Base-by-base conservation (phyloP, 1,140 invertebrate species). In the Aphis gossypii region DNA sequence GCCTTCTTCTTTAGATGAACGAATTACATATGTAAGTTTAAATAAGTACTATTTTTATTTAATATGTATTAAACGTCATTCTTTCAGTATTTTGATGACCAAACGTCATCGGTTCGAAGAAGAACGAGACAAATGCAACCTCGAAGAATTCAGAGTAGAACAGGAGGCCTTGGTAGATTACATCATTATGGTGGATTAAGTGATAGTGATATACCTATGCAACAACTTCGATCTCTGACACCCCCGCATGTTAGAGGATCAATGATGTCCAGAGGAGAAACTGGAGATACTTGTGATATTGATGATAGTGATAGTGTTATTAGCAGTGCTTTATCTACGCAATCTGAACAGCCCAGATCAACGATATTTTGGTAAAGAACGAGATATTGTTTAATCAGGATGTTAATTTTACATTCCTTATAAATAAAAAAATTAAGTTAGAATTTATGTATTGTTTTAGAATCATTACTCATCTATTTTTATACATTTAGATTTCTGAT, bases 251-350 rank as follows among this genome's bases (percentile, higher is more conserved):
- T 87, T 88, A 83, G 90, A 14, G 82, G 76, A n/a, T 83, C 76
- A 44, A 54, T 95, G 96, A 94, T 95, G 96, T 94, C 96, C 96
- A 94, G 95, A 95, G 41, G 96, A 96, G 44, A 96, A 96, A 94
- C 95, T 94, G 38, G 94, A 87, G 95, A 86, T 30, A 98, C 98
- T 95, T 98, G 97, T 93, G 98, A 98, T 95, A 97, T 98, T 96
- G 98, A 98, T 95, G 98, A 97, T 94, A 97, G 98, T 93, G 97
- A 96, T 86, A 98, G 97, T 87, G 97, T 98, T 93, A 98, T 97
- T 86, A 98, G 98, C 95, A 98, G 98, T 96, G 97, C 98, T 95
- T 98, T 98, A 95, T 98, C 98, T 94, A 98, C 98, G 93, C 98
- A 98, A 95, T 98, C 98, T 94, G 98, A 98, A 96, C 96, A 98